Evolutionary conservation across 1,140 invertebrate species (phyloP).

Genomic region (Anagrus nilaparvatae): DNA sequence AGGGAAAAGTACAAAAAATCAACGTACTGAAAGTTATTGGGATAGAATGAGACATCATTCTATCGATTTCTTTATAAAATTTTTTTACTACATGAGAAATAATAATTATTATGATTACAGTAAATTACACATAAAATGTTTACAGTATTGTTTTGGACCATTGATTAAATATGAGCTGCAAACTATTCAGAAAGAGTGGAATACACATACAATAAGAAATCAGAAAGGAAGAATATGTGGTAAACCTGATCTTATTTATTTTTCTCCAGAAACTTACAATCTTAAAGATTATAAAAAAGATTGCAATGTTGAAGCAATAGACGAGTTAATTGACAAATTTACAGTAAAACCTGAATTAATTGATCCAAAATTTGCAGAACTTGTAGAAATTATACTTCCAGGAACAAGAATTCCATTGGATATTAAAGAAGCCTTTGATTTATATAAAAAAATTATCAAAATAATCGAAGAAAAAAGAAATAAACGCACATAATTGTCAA

Average conservation of each 20-base stretch:
- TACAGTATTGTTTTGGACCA: conserved; percentile 11
- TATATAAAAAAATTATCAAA: too few species aligned
- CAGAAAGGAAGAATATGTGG: conserved; percentile 6
- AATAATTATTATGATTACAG: conserved; percentile 5
- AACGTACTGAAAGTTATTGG: conserved; percentile 4
- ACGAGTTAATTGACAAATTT: too few species aligned
- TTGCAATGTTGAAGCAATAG: too few species aligned
- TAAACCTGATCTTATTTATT: conserved; percentile 3
- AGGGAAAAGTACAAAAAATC: neutral
- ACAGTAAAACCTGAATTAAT: too few species aligned
- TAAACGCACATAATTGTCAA: too few species aligned
- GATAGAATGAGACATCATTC: conserved; percentile 4
- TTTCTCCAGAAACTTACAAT: conserved; percentile 1
- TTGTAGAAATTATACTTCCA: too few species aligned
- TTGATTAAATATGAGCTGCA: conserved; percentile 7
- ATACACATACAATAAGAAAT: conserved; percentile 11
- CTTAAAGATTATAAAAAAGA: conserved; percentile 2
- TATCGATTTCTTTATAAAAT: conserved; percentile 10
- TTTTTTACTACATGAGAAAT: conserved; percentile 6
- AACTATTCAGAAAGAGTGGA: conserved; percentile 1
- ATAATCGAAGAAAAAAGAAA: too few species aligned
- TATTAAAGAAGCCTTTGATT: too few species aligned
- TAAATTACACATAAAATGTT: conserved; percentile 8
- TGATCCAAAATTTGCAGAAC: too few species aligned
- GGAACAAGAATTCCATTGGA: too few species aligned